Percentiles rank a stretch among this genome's conserved stretches.
Conservation (phyloP, 2,797 vertebrate genomes). For the Danionella dracula region DNA sequence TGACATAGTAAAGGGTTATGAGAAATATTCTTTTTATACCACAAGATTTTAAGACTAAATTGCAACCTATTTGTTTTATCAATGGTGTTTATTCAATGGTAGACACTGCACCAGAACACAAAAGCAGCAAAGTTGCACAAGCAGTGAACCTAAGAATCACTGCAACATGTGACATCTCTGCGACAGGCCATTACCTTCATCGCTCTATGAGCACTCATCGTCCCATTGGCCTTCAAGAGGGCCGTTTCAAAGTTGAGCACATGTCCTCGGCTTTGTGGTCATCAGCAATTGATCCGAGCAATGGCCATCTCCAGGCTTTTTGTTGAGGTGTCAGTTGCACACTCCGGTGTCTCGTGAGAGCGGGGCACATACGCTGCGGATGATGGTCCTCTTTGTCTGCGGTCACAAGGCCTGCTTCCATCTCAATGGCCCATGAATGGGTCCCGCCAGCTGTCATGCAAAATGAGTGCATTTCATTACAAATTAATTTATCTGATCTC, state of each 20-base stretch:
- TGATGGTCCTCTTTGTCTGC: slow-evolving; percentile 79
- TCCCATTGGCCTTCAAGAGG: slow-evolving; percentile 16
- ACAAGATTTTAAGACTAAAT: too few relatives aligned
- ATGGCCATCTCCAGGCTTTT: slow-evolving; percentile 55
- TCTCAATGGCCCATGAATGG: slow-evolving; percentile 69
- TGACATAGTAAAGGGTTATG: too few relatives aligned
- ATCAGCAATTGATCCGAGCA: slow-evolving; percentile 74
- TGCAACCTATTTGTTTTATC: too few relatives aligned
- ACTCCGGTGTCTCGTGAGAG: slow-evolving; percentile 66
- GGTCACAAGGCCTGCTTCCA: slow-evolving; percentile 74
- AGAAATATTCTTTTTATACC: too few relatives aligned
- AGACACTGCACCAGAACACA: too few relatives aligned
- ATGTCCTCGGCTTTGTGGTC: slow-evolving; percentile 77
- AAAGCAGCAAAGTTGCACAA: too few relatives aligned
- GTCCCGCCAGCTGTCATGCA: slow-evolving; percentile 82
- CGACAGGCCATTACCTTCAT: not conserved
- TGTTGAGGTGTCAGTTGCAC: slow-evolving; percentile 88
- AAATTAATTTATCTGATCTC: slow-evolving; percentile 83
- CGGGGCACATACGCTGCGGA: slow-evolving; percentile 75
- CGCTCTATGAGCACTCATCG: not conserved
- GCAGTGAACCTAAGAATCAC: too few relatives aligned
- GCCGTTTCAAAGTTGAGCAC: slow-evolving; percentile 56
- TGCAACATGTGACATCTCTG: slow-evolving; percentile 15
- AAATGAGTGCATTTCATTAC: slow-evolving; percentile 80
- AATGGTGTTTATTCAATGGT: too few relatives aligned